These are phyloP conservation scores for Onychostruthus taczanowskii DNA, from an alignment of 2,113 vertebrate species.

Conservation along the genomic window DNA sequence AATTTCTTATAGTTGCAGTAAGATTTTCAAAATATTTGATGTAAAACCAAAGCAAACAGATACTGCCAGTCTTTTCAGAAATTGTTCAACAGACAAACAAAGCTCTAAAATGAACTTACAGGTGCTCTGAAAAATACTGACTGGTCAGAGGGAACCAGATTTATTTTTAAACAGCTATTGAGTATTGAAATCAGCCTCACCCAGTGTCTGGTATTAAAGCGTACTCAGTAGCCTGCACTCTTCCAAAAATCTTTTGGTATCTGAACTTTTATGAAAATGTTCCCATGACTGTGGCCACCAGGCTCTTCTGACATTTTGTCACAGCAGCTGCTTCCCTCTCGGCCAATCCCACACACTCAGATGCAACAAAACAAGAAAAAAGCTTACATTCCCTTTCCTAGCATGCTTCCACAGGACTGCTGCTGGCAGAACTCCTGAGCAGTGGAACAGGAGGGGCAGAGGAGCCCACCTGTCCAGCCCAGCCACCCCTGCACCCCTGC, in stretches of 20 bases:
- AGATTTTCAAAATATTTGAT: neutral
- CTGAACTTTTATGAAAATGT: neutral
- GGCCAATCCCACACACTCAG: neutral
- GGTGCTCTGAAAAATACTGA: neutral
- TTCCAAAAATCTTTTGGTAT: neutral
- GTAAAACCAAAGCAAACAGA: neutral
- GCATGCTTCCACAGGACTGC: accelerated
- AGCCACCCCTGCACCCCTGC: accelerated
- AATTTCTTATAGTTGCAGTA: neutral
- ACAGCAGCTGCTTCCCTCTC: neutral
- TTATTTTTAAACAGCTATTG: neutral
- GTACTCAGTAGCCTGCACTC: neutral
- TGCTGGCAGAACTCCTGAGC: neutral
- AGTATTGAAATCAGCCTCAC: neutral
- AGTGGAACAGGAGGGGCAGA: neutral
- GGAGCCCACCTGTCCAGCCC: accelerated
- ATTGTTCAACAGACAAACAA: neutral
- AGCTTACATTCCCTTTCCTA: neutral
- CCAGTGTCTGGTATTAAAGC: neutral
- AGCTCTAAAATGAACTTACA: neutral
- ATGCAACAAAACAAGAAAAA: neutral
- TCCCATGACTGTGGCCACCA: neutral
- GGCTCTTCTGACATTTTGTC: neutral
- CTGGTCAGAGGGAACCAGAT: neutral
- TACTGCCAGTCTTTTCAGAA: neutral